Evolutionary conservation across 23 tunicate species (phyloP).

Genomic region (Ciona savignyi): DNA sequence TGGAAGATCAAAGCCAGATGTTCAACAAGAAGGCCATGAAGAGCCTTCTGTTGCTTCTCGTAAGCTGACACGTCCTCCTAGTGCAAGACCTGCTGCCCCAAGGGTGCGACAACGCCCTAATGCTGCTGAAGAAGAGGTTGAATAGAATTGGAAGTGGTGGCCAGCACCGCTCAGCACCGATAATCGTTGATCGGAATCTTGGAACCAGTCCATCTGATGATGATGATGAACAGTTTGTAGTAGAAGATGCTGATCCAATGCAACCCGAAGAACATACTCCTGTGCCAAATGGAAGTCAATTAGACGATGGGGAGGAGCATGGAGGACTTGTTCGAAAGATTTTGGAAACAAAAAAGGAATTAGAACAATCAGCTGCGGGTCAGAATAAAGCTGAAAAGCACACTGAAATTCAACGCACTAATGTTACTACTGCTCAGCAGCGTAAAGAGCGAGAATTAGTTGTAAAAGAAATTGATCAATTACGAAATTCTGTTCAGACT

Average conservation of each 20-base stretch:
- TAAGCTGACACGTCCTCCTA: constrained; percentile 70
- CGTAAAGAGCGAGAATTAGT: constrained; percentile 78
- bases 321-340: constrained; percentile 86
- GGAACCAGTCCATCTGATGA: constrained; percentile 46
- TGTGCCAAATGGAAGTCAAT: constrained; percentile 4
- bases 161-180: constrained; percentile 53
- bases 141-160: constrained; percentile 71
- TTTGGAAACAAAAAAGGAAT: constrained; percentile 82
- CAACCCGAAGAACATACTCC: constrained; percentile 14
- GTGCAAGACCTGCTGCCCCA: constrained; percentile 88
- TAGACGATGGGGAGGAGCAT: constrained; percentile 54
- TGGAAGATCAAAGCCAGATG: constrained; percentile 14
- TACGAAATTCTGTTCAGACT: constrained; percentile 71
- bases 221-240: constrained; percentile 74
- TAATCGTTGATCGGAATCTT: constrained; percentile 52
- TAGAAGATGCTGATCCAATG: constrained; percentile 23
- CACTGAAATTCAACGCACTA: constrained; percentile 38
- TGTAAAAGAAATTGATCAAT: constrained; percentile 70
- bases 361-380: constrained; percentile 69
- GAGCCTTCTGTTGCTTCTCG: constrained; percentile 12
- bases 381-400: constrained; percentile 15
- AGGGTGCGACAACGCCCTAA: constrained; percentile 52
- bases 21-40: constrained; percentile 7
- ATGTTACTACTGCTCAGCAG: constrained; percentile 65
- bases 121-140: constrained; percentile 49